Conservation (phyloP, 2,797 vertebrate species). For the Labroides dimidiatus region DNA sequence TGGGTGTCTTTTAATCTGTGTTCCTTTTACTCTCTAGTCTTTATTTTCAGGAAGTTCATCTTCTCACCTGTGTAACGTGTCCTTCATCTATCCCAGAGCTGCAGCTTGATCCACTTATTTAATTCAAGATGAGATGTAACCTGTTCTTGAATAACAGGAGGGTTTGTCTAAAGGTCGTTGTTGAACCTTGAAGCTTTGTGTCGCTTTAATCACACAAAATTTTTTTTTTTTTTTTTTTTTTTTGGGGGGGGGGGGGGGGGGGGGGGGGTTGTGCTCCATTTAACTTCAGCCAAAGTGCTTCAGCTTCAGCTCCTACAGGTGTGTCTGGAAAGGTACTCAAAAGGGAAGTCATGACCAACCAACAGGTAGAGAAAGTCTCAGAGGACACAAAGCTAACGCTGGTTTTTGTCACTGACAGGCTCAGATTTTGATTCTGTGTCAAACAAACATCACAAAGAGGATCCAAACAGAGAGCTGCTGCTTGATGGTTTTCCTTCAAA, state of each 20-base stretch:
- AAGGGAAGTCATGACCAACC: background rate
- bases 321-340: background rate
- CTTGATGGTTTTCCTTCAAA: no score
- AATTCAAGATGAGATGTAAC: constrained; percentile 50
- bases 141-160: constrained; percentile 15
- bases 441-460: no score
- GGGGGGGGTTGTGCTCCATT: no score
- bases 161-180: constrained; percentile 22
- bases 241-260: no score
- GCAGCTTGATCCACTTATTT: constrained; percentile 47
- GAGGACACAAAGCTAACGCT: no score
- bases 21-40: constrained; percentile 51
- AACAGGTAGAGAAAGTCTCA: background rate
- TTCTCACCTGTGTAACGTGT: constrained; percentile 3
- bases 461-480: no score
- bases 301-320: background rate
- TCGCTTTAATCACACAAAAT: constrained; percentile 3
- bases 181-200: constrained; percentile 19
- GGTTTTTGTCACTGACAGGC: no score
- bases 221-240: no score
- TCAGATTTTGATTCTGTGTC: no score
- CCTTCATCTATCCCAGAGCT: constrained; percentile 5
- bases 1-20: constrained; percentile 55
- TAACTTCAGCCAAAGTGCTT: constrained; percentile 1
- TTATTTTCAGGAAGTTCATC: constrained; percentile 37